These are phyloP conservation scores for Tetanocera ferruginea DNA, from an alignment of 2,888 invertebrate genomes.

Conservation along the genomic window DNA sequence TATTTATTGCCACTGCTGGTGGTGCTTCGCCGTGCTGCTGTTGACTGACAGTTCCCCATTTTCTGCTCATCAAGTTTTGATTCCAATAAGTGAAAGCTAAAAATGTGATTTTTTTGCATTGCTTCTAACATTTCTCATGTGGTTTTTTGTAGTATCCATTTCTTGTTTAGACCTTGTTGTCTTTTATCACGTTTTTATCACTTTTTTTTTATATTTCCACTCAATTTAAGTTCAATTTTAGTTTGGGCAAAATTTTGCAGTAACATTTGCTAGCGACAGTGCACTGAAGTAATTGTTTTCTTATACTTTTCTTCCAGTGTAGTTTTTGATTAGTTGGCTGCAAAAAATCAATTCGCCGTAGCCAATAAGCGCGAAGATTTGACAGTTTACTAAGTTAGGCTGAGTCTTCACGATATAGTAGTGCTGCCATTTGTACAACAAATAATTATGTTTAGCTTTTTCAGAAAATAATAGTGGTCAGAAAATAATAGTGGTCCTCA, in stretches of 20 bases:
- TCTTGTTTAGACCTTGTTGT: too few species aligned
- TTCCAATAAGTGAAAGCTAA: background rate
- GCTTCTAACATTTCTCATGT: background rate
- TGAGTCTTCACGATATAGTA: too few species aligned
- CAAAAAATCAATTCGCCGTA: background rate
- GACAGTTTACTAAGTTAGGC: too few species aligned
- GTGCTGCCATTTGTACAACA: too few species aligned
- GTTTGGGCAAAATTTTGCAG: background rate
- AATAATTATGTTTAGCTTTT: too few species aligned
- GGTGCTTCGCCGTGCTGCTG: background rate
- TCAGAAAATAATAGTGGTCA: too few species aligned
- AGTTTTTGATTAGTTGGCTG: background rate
- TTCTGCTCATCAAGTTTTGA: constrained; percentile 10
- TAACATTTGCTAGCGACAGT: background rate
- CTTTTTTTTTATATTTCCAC: background rate
- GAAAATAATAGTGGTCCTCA: too few species aligned
- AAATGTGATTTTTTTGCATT: background rate
- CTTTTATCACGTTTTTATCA: background rate
- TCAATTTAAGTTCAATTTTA: background rate
- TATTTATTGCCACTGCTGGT: background rate
- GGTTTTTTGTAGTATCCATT: too few species aligned
- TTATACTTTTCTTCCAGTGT: background rate
- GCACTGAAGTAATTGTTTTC: background rate
- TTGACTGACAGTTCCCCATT: constrained; percentile 36
- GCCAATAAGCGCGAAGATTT: background rate